Evolutionary conservation across 2,113 vertebrate species (phyloP).

Genomic region (Rhinogobius similis): DNA sequence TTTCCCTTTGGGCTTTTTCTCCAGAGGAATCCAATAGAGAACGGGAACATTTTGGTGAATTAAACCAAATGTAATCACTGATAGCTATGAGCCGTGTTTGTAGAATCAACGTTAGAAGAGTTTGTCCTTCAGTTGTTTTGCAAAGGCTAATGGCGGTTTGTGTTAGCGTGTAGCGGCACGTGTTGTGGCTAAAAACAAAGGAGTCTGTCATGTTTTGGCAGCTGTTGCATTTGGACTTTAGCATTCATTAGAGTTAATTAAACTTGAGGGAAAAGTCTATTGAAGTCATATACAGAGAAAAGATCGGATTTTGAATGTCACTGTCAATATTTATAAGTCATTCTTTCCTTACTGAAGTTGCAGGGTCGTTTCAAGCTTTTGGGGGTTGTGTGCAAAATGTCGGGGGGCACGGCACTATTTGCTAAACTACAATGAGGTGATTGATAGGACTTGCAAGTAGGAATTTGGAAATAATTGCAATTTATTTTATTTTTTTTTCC

Average conservation of each 20-base stretch:
- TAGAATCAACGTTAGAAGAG: not conserved
- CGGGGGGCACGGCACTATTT: no score
- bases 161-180: not conserved
- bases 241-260: conserved; percentile 46
- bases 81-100: not conserved
- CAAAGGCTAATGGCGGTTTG: not conserved
- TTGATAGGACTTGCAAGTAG: no score
- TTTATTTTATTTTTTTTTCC: no score
- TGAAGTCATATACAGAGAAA: conserved; percentile 23
- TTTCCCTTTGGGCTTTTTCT: conserved; percentile 12
- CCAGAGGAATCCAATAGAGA: conserved; percentile 1
- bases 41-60: not conserved
- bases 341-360: no score
- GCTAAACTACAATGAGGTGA: no score
- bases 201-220: not conserved
- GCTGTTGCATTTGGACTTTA: conserved; percentile 16
- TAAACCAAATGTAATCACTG: conserved; percentile 7
- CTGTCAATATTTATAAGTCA: no score
- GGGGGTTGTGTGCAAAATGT: no score
- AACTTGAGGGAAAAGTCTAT: conserved; percentile 22
- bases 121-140: not conserved
- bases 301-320: no score
- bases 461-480: no score
- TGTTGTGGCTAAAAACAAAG: conserved; percentile 8
- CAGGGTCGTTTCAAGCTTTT: no score